A percentile compares a stretch with the other conserved stretches of the same genome.
Evolutionary conservation across 2,113 vertebrate genomes (phyloP).

Genomic region (Dryoscopus gambensis): DNA sequence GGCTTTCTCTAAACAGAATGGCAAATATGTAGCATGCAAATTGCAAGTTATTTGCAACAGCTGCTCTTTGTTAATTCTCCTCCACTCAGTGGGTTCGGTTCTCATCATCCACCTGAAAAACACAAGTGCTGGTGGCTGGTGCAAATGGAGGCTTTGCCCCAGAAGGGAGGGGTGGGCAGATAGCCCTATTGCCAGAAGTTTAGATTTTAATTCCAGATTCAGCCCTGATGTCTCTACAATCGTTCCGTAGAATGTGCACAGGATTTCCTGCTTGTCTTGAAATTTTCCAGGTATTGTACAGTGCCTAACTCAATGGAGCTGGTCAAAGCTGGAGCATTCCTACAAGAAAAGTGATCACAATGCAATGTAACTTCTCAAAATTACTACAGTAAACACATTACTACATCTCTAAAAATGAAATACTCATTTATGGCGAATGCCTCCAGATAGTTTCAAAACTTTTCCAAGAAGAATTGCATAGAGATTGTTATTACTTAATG

Average conservation of each 20-base stretch:
- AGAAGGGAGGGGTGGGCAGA: background rate
- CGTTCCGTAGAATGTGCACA: background rate
- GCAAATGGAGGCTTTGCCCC: background rate
- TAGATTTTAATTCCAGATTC: background rate
- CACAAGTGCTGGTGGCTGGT: background rate
- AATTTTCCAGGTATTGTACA: background rate
- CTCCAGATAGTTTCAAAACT: conserved; percentile 7
- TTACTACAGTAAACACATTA: background rate
- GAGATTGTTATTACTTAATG: conserved; percentile 30
- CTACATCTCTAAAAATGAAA: conserved; percentile 23
- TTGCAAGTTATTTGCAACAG: background rate
- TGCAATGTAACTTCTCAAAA: background rate
- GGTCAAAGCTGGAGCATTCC: background rate
- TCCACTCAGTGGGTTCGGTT: rapidly evolving
- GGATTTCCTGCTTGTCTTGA: background rate
- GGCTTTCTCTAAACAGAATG: background rate
- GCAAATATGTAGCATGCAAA: background rate
- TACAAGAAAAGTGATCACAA: background rate
- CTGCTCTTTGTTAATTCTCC: background rate
- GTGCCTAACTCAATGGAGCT: background rate
- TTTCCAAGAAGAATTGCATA: conserved; percentile 34
- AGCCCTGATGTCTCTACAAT: background rate
- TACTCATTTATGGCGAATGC: background rate
- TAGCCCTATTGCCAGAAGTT: background rate
- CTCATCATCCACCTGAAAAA: background rate